Base-by-base conservation (phyloP, 2,113 vertebrate genomes). In the Acanthochromis polyacanthus region DNA sequence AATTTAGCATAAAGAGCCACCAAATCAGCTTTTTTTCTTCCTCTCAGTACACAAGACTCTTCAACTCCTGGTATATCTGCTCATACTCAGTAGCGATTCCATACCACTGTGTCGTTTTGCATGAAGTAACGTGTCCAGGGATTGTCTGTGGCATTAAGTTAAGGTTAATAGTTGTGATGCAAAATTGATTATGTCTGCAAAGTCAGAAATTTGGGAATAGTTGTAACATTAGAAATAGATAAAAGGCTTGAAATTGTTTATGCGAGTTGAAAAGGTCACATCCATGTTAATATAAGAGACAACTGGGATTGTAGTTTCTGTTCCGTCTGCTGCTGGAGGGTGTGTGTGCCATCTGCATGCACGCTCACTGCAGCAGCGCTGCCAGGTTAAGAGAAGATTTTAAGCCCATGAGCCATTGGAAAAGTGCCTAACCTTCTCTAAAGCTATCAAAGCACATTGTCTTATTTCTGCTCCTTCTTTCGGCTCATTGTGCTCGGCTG, bases 391-490 rank as follows among this genome's bases (percentile, higher is more conserved):
- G 65, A 70, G 52, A 71, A 75, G 61, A 51, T 56, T 73, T 80
- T 74, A 70, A 74, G 17, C 63, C 20, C 46, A n/a, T 53, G 57
- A 83, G 50, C 69, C 10, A 15, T 28, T 82, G 84, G 80, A 80
- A 72, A 68, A 61, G 23, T 77, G 77, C 61, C 64, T 36, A 56
- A 73, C 67, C 43, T 61, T 61, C 22, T 77, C n/a, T 65, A 9
- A 71, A 74, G 69, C 36, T 23, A 48, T 56, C 61, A 10, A 23
- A 73, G 76, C 25, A 53, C 51, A 55, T 60, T 1, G 8, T 60
- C 32, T 75, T 40, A n/a, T 65, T 62, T 40, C 51, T 50, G n/a
- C 28, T 51, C 32, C 45, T 51, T 46, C 55, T 43, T 63, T 68
- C 52, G 20, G 70, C 64, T 55, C 12, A 22, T 69, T 46, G 65